phyloP scores from a whole-genome alignment of 2,797 vertebrate genomes.

The Leptoclinus maculatus region DNA sequence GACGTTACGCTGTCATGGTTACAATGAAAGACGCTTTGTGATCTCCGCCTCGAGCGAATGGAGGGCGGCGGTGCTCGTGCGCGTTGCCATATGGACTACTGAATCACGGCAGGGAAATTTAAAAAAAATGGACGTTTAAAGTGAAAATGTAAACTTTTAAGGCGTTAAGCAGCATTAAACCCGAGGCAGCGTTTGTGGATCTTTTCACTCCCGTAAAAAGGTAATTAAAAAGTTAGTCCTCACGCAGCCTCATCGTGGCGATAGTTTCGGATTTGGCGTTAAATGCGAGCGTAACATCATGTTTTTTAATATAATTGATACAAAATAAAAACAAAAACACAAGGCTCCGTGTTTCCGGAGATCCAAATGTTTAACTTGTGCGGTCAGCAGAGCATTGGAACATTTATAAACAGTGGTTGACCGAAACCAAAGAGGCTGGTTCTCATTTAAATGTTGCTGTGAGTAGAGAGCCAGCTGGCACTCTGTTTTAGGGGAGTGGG shows the following conservation, averaged over 20 bases:
- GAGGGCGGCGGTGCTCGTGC: slow-evolving; percentile 41
- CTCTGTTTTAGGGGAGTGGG: slow-evolving; percentile 36
- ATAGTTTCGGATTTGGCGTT: neutral
- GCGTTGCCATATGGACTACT: slow-evolving; percentile 46
- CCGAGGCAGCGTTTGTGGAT: neutral
- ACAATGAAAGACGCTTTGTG: slow-evolving; percentile 86
- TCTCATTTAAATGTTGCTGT: slow-evolving; percentile 43
- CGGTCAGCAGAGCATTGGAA: slow-evolving; percentile 1
- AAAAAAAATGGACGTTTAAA: neutral
- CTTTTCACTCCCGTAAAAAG: slow-evolving; percentile 44
- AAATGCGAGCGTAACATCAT: neutral
- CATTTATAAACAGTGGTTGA: slow-evolving; percentile 21
- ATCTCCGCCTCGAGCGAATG: slow-evolving; percentile 51
- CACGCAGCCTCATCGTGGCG: neutral
- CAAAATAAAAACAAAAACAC: neutral
- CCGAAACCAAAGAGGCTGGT: slow-evolving; percentile 43
- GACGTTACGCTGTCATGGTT: slow-evolving; percentile 85
- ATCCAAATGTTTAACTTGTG: slow-evolving; percentile 4
- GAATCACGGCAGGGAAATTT: slow-evolving; percentile 51
- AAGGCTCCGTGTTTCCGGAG: neutral
- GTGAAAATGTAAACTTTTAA: slow-evolving; percentile 29
- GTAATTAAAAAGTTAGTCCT: slow-evolving; percentile 42
- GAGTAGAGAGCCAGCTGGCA: slow-evolving; percentile 74
- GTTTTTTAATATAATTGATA: too few species aligned
- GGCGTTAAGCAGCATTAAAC: slow-evolving; percentile 1